Percentiles rank a stretch among this genome's conserved stretches.
These are phyloP conservation scores for Crotalus tigris DNA, from an alignment of 2,113 vertebrate species.

Conservation along the genomic window DNA sequence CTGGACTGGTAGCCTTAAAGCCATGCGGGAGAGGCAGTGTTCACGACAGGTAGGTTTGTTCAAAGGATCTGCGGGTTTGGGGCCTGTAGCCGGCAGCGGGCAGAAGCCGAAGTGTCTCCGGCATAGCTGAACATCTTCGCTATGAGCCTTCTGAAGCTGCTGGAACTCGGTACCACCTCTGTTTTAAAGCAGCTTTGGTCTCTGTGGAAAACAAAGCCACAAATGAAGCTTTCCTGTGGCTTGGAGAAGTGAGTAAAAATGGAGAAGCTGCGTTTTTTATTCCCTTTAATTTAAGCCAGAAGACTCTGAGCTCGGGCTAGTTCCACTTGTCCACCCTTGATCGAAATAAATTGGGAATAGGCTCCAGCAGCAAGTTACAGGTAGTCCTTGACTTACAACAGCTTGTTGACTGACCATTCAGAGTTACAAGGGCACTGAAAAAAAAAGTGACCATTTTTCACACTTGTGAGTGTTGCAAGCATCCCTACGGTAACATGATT, in stretches of 20 bases:
- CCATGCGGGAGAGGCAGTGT: slow-evolving; percentile 96
- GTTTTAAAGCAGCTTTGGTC: neutral
- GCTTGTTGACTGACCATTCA: neutral
- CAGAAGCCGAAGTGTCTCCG: neutral
- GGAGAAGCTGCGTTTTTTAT: neutral
- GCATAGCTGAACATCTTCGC: neutral
- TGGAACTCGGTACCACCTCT: neutral
- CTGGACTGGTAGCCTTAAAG: slow-evolving; percentile 97
- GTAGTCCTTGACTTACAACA: neutral
- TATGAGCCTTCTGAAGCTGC: neutral
- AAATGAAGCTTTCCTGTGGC: neutral
- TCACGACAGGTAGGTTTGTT: slow-evolving; percentile 83
- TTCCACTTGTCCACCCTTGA: neutral
- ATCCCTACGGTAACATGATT: no score
- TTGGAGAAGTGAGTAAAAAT: neutral
- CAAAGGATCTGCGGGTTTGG: neutral
- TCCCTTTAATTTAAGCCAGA: neutral
- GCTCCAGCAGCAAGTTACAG: neutral
- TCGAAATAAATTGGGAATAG: neutral
- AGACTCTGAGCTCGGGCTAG: neutral
- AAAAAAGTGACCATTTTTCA: neutral
- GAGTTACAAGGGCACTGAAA: neutral
- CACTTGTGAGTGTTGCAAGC: no score
- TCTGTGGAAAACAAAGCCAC: neutral
- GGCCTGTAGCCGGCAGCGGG: neutral